Percentiles rank a stretch among this genome's conserved stretches.
Evolutionary conservation across 2,797 vertebrate genomes (phyloP).

Genomic region (Coreius guichenoti): DNA sequence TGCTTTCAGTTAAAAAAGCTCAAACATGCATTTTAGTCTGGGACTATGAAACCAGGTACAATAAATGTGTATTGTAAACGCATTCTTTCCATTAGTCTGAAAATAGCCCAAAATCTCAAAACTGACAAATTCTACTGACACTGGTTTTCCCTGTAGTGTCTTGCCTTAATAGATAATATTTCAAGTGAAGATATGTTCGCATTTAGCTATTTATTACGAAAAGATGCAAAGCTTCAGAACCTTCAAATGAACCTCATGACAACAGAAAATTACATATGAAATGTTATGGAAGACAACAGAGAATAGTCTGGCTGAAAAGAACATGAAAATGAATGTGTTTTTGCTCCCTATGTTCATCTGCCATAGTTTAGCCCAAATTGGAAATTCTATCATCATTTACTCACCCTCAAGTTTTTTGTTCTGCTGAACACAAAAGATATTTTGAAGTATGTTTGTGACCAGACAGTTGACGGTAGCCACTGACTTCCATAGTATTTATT

Average conservation of each 20-base stretch:
- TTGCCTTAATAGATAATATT: conserved; percentile 12
- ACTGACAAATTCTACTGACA: background rate
- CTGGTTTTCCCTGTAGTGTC: background rate
- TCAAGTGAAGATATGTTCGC: background rate
- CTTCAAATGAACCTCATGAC: background rate
- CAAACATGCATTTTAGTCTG: too few relatives aligned
- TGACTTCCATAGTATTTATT: too few relatives aligned
- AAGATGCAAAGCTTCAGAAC: background rate
- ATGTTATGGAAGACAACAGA: background rate
- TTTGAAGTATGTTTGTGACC: background rate
- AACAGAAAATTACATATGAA: background rate
- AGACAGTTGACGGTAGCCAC: too few relatives aligned
- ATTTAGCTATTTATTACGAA: background rate
- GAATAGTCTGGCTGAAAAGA: background rate
- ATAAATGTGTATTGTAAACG: background rate
- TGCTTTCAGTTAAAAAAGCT: too few relatives aligned
- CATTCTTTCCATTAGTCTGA: background rate
- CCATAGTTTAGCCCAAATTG: too few relatives aligned
- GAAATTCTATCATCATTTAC: too few relatives aligned
- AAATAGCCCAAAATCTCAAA: background rate
- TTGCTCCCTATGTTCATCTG: background rate
- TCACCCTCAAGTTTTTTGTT: background rate
- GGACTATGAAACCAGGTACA: background rate
- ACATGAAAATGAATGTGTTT: background rate
- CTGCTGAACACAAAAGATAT: background rate